Conservation (phyloP, 2,797 vertebrate genomes). For the Micromesistius poutassou region DNA sequence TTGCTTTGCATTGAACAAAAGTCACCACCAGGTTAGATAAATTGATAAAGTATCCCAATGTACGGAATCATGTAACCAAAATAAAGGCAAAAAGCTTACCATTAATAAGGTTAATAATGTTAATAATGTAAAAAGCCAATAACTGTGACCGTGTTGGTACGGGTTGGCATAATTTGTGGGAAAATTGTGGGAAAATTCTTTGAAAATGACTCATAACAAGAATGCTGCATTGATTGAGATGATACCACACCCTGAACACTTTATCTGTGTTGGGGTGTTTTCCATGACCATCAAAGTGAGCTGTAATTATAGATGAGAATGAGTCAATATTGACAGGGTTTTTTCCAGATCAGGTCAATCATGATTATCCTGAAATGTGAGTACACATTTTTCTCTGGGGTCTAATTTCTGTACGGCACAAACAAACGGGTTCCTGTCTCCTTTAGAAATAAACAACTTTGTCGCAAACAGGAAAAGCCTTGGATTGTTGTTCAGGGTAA, state of each 20-base stretch:
- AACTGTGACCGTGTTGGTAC: not conserved
- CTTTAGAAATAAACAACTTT: slow-evolving; percentile 13
- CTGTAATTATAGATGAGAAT: slow-evolving; percentile 21
- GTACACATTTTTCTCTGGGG: slow-evolving; percentile 40
- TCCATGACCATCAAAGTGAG: slow-evolving; percentile 13
- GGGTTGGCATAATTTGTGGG: not conserved
- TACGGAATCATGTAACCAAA: not conserved
- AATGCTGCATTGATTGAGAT: too few species aligned
- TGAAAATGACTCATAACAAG: not conserved
- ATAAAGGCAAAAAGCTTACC: not conserved
- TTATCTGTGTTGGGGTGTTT: slow-evolving; percentile 8
- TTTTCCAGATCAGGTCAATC: slow-evolving; percentile 19
- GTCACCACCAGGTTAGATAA: not conserved
- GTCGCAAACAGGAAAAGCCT: slow-evolving; percentile 15
- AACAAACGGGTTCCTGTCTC: slow-evolving; percentile 23
- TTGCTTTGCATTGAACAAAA: not conserved
- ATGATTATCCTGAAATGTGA: slow-evolving; percentile 17
- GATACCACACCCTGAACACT: not conserved
- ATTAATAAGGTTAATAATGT: not conserved
- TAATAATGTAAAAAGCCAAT: not conserved
- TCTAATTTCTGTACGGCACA: slow-evolving; percentile 17
- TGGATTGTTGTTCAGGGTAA: slow-evolving; percentile 6
- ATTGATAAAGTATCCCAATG: not conserved
- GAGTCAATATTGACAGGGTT: slow-evolving; percentile 3
- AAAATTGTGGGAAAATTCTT: too few species aligned